Evolutionary conservation across 2,113 vertebrate genomes (phyloP), one percentile per base, ranked within the genome.

Genomic region (Callipepla squamata): DNA sequence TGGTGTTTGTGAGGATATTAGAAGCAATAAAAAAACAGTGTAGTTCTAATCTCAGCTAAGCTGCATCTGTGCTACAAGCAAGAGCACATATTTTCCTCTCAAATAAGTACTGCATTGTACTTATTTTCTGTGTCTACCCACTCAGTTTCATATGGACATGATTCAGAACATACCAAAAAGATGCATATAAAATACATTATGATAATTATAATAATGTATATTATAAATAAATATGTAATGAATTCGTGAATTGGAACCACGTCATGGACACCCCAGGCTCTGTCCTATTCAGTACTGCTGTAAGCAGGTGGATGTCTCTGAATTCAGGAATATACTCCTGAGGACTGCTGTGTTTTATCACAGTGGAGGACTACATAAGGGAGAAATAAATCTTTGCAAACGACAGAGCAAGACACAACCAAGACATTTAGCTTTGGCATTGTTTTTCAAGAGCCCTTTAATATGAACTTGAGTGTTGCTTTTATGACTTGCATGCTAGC

Each of bases 391-490:
- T 93, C 45, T 79, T 48, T 53, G 6, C 32, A 3, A 5, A n/a
- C 47, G 85, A 30, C 15, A n/a, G 78, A 79, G 20, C 2, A 45
- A 45, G 53, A 40, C 11, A 28, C 4, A 44, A 6, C 36, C 68
- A 45, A 81, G 34, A 48, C 34, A 51, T n/a, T 51, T 87, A 53
- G 28, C 51, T 72, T 78, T 75, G 66, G 4, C 22, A n/a, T 30
- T 68, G 62, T 68, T 65, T 40, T 50, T 88, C 48, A 76, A 84
- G 74, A 79, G 51, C 69, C 11, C 78, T 95, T 78, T 59, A 63
- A 55, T 3, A 0, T 40, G 58, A 93, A 20, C 22, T n/a, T 38
- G 48, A 50, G n/a, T 18, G n/a, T 38, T 28, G 55, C 4, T 3
- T 57, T 68, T 87, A 66, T 51, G 7, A 82, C 19, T 57, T 17